Percentiles rank a stretch among this genome's conserved stretches.
Conservation (phyloP, 2,113 vertebrate genomes). For the Sus scrofa region T2T-Sscrofa CM000819.6:63184501-63185000, state of each 20-base stretch:
- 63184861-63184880: background rate
- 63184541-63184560: background rate
- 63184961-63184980: background rate
- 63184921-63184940: background rate
- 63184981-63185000: background rate
- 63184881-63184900: background rate
- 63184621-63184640: background rate
- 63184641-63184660: background rate
- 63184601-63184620: background rate
- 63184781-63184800: background rate
- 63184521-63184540: background rate
- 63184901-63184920: background rate
- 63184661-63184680: background rate
- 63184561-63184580: background rate
- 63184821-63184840: background rate
- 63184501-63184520: background rate
- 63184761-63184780: background rate
- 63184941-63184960: background rate
- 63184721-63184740: background rate
- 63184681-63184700: background rate
- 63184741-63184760: background rate
- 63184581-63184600: background rate
- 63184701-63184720: background rate
- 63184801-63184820: background rate
- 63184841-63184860: background rate